Conservation (phyloP, 2,113 vertebrate species). For the Dasyornis broadbenti region DNA sequence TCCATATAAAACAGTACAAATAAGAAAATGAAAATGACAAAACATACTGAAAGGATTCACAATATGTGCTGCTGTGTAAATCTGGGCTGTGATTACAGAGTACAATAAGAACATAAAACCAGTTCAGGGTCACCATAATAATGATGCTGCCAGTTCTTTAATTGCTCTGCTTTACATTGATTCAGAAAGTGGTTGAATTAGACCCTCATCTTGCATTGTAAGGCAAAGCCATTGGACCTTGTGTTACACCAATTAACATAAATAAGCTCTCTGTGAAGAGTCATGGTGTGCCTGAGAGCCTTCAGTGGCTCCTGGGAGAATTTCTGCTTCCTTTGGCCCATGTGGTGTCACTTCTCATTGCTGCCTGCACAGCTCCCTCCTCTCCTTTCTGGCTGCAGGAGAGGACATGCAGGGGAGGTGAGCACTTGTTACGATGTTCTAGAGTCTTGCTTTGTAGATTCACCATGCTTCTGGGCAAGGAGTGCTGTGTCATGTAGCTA, state of each 20-base stretch:
- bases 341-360: no score
- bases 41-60: neutral
- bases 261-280: neutral
- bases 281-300: accelerated
- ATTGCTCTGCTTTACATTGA: neutral
- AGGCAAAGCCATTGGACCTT: neutral
- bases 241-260: neutral
- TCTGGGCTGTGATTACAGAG: neutral
- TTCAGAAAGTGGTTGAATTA: neutral
- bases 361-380: neutral
- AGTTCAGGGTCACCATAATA: neutral
- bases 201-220: accelerated
- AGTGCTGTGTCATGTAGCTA: neutral
- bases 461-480: neutral
- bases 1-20: neutral
- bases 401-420: neutral
- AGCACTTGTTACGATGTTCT: neutral
- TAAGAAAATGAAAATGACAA: neutral
- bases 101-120: neutral
- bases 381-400: neutral
- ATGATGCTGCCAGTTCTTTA: neutral
- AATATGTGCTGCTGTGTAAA: neutral
- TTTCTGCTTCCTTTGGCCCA: neutral
- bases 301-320: neutral
- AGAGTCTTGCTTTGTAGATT: neutral